phyloP scores from a whole-genome alignment of 1,140 invertebrate genomes.

The Brachionus rotundiformis region DNA sequence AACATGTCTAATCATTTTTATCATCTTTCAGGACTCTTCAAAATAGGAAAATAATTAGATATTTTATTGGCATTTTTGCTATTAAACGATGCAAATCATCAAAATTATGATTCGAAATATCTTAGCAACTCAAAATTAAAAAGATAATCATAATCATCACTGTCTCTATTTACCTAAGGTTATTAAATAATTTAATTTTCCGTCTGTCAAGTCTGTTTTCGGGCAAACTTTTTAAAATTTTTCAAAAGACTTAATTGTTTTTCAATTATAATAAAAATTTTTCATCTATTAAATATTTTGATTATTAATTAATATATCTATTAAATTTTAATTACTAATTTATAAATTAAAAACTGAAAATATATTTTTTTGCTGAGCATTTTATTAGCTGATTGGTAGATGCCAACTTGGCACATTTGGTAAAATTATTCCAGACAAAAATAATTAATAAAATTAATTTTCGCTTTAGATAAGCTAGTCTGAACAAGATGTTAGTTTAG shows the following conservation, averaged over 20 bases:
- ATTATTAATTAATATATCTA: too few relatives aligned
- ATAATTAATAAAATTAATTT: background rate
- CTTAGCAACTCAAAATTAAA: conserved; percentile 14
- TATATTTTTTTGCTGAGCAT: too few relatives aligned
- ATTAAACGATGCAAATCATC: background rate
- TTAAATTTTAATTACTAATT: too few relatives aligned
- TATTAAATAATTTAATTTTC: conserved; percentile 13
- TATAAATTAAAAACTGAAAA: too few relatives aligned
- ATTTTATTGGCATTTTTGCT: background rate
- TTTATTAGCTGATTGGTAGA: too few relatives aligned
- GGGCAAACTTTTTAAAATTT: background rate
- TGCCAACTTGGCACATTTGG: too few relatives aligned
- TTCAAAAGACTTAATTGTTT: background rate
- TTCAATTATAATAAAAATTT: too few relatives aligned
- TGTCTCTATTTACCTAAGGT: conserved; percentile 4
- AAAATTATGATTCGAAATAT: conserved; percentile 34
- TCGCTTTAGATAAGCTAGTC: background rate
- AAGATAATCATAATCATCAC: conserved; percentile 15
- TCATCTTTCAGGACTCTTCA: background rate
- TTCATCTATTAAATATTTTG: too few relatives aligned
- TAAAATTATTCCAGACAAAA: too few relatives aligned
- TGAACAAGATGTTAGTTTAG: background rate
- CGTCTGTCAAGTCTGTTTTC: background rate
- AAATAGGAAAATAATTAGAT: background rate
- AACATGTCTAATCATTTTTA: background rate